Conservation (phyloP, 2,113 vertebrate genomes). For the Clarias macrocephalus region DNA sequence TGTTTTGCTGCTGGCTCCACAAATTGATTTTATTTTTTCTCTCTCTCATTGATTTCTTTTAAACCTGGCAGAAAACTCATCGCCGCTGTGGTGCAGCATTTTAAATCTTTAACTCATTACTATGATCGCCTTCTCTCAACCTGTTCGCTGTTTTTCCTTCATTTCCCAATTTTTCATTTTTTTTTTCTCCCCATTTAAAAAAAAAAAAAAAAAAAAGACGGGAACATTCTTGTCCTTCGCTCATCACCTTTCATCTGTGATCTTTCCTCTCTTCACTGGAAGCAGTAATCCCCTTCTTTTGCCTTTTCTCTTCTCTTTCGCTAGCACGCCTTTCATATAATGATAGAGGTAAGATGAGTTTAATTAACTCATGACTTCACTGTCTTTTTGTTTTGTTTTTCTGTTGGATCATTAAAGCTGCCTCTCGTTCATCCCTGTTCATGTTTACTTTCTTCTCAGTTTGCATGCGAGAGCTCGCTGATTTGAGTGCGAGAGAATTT, state of each 20-base stretch:
- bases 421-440: slow-evolving; percentile 49
- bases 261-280: slow-evolving; percentile 54
- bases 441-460: slow-evolving; percentile 44
- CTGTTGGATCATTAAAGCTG: not conserved
- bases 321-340: slow-evolving; percentile 99
- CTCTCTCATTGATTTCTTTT: not conserved
- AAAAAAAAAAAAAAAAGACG: not conserved
- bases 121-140: not conserved
- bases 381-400: slow-evolving; percentile 53
- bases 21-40: too few species aligned
- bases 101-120: not conserved
- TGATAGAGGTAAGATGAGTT: slow-evolving; percentile 98
- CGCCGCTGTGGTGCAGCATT: not conserved
- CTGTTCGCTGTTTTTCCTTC: not conserved
- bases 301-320: slow-evolving; percentile 66
- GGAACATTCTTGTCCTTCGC: not conserved
- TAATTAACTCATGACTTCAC: slow-evolving; percentile 65
- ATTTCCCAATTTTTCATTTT: not conserved
- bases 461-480: slow-evolving; percentile 28
- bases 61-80: not conserved
- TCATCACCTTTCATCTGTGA: not conserved
- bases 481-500: not conserved
- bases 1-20: not conserved
- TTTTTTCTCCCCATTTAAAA: not conserved
- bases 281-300: slow-evolving; percentile 84